Evolutionary conservation across 1,140 invertebrate species (phyloP), one percentile per base, ranked within the genome.

Genomic region (Choristoneura fumiferana): DNA sequence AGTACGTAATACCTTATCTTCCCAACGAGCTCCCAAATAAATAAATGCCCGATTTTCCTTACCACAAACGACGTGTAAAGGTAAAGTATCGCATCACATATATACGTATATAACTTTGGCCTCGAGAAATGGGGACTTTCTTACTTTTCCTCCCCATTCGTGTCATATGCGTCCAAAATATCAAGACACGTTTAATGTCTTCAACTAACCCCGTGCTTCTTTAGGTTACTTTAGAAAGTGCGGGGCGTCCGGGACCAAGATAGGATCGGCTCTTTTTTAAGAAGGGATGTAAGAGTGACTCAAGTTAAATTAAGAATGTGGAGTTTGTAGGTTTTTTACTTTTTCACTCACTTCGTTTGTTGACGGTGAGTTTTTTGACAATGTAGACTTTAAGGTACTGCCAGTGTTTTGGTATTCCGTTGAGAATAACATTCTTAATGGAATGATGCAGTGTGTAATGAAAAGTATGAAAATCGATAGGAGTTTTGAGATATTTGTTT

Each of bases 241-340:
- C 37, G 64, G 39, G 38, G 60, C 9, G 58, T 39, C 54, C 67
- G 2, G 52, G 74, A 13, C 65, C 74, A 58, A 62, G 0, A 2
- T 57, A 69, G n/a, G 49, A 57, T 29, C 65, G 67, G 83, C 67
- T 55, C 33, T 29, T 17, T 58, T 69, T 72, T 69, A 78, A 83
- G 73, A 75, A 76, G 81, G 76, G 80, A 81, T 76, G 81, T 83
- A 82, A 85, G 73, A 86, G 81, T 82, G 81, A 84, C 78, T 87
- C 83, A 87, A 87, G 84, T 87, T 87, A 87, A 86, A 87, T 87
- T 87, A 87, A 87, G 84, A 87, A 87, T 87, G 83, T 87, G 83
- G 77, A 86, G 76, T 77, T 84, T 76, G 78, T 83, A 56, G 53
- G 69, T 69, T 78, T 81, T 76, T 77, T 76, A 74, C 69, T 76